A percentile compares a stretch with the other conserved stretches of the same genome.
Conservation (phyloP, 2,888 invertebrate species). For the Lasiommata megera region DNA sequence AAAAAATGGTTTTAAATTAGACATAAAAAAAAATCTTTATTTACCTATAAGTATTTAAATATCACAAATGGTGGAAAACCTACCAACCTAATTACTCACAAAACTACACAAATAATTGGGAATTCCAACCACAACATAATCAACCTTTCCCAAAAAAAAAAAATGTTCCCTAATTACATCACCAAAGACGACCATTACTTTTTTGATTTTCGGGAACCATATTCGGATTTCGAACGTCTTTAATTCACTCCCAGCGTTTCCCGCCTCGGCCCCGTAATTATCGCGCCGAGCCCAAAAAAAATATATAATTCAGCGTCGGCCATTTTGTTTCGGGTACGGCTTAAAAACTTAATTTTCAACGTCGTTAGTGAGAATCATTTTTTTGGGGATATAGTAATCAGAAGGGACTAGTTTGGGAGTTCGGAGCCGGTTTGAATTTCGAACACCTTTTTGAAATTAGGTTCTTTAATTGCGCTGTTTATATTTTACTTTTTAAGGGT, state of each 20-base stretch:
- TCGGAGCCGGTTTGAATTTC: constrained; percentile 5
- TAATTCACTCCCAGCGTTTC: constrained; percentile 36
- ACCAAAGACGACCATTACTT: constrained; percentile 30
- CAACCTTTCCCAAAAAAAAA: constrained; percentile 6
- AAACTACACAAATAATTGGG: not conserved
- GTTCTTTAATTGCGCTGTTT: constrained; percentile 4
- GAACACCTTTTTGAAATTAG: constrained; percentile 5
- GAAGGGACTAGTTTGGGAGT: constrained; percentile 22
- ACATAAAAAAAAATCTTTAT: too few species aligned
- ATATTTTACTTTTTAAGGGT: not conserved
- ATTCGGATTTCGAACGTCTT: constrained; percentile 31
- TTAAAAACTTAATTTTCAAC: constrained; percentile 62
- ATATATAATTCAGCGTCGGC: constrained; percentile 41
- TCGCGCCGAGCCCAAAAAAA: constrained; percentile 41
- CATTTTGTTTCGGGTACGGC: constrained; percentile 47
- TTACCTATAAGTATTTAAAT: too few species aligned
- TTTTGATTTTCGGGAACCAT: constrained; percentile 32
- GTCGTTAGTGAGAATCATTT: constrained; percentile 49
- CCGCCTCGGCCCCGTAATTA: constrained; percentile 46
- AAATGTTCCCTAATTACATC: constrained; percentile 5
- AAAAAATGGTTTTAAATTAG: too few species aligned
- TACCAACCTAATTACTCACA: not conserved
- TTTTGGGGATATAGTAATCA: constrained; percentile 39
- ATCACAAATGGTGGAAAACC: too few species aligned
- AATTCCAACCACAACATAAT: not conserved